These are phyloP conservation scores for Clarias laeviceps DNA, from an alignment of 2,797 vertebrate species.

Conservation along the genomic window DNA sequence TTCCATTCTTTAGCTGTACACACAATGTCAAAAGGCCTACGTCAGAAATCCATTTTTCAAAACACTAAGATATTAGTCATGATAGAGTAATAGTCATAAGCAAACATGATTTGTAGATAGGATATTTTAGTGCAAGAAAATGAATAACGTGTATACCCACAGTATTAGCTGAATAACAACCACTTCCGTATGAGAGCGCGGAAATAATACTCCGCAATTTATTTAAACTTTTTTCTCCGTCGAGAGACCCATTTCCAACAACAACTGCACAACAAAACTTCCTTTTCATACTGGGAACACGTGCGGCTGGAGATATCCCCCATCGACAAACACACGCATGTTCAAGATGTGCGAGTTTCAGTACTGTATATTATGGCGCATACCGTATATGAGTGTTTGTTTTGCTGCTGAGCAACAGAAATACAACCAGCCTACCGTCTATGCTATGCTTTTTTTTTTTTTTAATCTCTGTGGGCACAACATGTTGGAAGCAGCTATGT, in stretches of 20 bases:
- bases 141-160: not conserved
- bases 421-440: not conserved
- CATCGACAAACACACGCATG: no score
- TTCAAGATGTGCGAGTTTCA: no score
- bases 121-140: not conserved
- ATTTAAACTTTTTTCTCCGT: no score
- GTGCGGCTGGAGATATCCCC: no score
- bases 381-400: slow-evolving; percentile 1
- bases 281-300: no score
- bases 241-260: no score
- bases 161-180: not conserved
- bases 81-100: not conserved
- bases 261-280: no score
- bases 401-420: not conserved
- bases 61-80: not conserved
- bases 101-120: not conserved
- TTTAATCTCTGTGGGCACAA: not conserved
- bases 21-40: not conserved
- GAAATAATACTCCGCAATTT: no score
- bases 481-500: not conserved
- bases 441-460: not conserved
- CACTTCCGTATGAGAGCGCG: no score
- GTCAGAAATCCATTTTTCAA: not conserved
- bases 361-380: not conserved
- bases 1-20: not conserved